Base-by-base conservation (phyloP, 1,140 invertebrate species). In the Liolophura sinensis region DNA sequence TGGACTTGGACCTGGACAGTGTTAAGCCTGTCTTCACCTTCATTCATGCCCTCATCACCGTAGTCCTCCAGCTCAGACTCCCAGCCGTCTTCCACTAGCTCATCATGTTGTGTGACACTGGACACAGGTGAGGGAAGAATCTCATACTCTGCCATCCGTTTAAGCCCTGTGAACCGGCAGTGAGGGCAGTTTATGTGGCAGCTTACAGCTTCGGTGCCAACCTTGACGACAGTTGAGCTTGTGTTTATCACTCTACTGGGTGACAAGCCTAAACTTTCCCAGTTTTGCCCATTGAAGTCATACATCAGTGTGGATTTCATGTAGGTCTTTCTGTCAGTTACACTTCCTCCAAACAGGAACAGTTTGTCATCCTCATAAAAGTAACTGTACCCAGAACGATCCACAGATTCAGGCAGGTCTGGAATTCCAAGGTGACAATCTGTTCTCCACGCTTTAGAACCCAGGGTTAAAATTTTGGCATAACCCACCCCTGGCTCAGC, bases 181-280 rank as follows among this genome's bases (percentile, higher is more conserved):
- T 79, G 78, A 6, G 74, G 78, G 61, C 78, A 79, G 18, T 75
- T 67, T 16, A 74, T 68, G 51, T 76, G 73, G 48, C 78, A 79
- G 20, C 69, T 63, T 1, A 78, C 60, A 14, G 69, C 57, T 18
- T 72, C 64, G 16, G 60, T 60, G n/a, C 76, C 73, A 15, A 79
- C 47, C 22, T 62, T 69, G 0, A 70, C 72, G 0, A 69, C 49
- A 20, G 69, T 63, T 1, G 70, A 61, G 15, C 70, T 71, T 60
- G 71, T 70, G 25, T 72, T 65, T 54, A 72, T 68, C 20, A 76
- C 47, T 1, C 73, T 61, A 27, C 70, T 65, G 0, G 78, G 78
- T 40, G 75, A 51, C 18, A 68, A 67, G 16, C 68, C 68, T 12
- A 79, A 31, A n/a, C 70, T 72, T 47, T 62, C 58, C 76, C 76